phyloP scores from a whole-genome alignment of 2,888 invertebrate species.

The Torymus texanus region DNA sequence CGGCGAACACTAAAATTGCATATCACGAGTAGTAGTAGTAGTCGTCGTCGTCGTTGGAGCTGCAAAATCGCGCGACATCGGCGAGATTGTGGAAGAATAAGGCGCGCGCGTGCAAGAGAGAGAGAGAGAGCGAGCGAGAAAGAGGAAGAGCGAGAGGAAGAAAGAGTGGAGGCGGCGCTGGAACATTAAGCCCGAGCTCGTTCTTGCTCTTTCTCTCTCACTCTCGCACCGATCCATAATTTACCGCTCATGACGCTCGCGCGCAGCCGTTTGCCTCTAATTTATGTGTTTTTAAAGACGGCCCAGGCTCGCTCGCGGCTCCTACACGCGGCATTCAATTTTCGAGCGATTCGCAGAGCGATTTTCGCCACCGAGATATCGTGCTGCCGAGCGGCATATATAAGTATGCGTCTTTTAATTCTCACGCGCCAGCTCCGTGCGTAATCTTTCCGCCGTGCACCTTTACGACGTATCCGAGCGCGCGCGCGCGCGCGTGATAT shows the following conservation, averaged over 20 bases:
- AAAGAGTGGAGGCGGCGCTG: constrained; percentile 25
- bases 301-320: constrained; percentile 61
- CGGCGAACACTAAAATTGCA: constrained; percentile 51
- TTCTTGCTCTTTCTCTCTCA: constrained; percentile 22
- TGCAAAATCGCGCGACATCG: constrained; percentile 30
- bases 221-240: constrained; percentile 70
- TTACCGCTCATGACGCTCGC: constrained; percentile 70
- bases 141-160: constrained; percentile 12
- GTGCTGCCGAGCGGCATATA: not conserved
- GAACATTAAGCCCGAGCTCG: constrained; percentile 48
- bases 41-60: constrained; percentile 21
- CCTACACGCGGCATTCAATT: constrained; percentile 66
- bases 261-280: constrained; percentile 71
- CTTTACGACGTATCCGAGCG: constrained; percentile 6
- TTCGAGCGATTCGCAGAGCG: constrained; percentile 58
- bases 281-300: constrained; percentile 74
- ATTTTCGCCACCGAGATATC: constrained; percentile 44
- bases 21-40: constrained; percentile 33
- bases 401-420: constrained; percentile 11
- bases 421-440: constrained; percentile 14
- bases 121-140: constrained; percentile 2
- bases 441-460: not conserved
- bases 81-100: constrained; percentile 9
- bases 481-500: too few species aligned
- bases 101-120: not conserved